These are phyloP conservation scores for Malacoctenus gilli DNA, from an alignment of 2,797 vertebrate species.

Conservation along the genomic window DNA sequence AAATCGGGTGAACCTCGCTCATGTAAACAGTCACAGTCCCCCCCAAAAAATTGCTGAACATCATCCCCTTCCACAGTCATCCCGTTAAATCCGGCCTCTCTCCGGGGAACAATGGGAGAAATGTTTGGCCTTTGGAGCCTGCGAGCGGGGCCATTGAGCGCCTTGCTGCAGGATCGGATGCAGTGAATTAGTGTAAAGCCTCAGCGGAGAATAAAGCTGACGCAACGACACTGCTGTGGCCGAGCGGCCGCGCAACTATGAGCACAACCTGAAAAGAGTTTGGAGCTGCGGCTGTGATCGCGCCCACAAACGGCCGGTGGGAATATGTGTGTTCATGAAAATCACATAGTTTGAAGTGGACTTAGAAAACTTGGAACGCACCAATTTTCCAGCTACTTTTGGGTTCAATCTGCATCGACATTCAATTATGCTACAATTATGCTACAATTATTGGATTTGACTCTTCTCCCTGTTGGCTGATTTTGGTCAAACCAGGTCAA, in stretches of 20 bases:
- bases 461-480: no score
- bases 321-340: no score
- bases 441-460: no score
- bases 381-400: no score
- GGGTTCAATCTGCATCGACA: no score
- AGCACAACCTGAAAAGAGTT: slow-evolving; percentile 36
- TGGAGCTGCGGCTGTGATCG: no score
- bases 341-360: no score
- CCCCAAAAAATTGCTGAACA: slow-evolving; percentile 67
- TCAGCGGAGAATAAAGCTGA: slow-evolving; percentile 76
- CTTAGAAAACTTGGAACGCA: no score
- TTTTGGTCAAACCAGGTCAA: no score
- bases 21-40: slow-evolving; percentile 45
- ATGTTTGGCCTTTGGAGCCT: slow-evolving; percentile 73
- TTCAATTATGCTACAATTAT: no score
- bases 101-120: slow-evolving; percentile 75
- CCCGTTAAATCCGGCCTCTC: slow-evolving; percentile 73
- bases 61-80: slow-evolving; percentile 52
- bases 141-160: slow-evolving; percentile 72
- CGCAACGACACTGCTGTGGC: slow-evolving; percentile 58
- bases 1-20: slow-evolving; percentile 33
- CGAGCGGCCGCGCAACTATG: slow-evolving; percentile 54
- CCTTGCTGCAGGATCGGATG: slow-evolving; percentile 72
- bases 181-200: slow-evolving; percentile 79
- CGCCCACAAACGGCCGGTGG: no score